Evolutionary conservation across 2,113 vertebrate genomes (phyloP).

Genomic region (Burhinus oedicnemus): DNA sequence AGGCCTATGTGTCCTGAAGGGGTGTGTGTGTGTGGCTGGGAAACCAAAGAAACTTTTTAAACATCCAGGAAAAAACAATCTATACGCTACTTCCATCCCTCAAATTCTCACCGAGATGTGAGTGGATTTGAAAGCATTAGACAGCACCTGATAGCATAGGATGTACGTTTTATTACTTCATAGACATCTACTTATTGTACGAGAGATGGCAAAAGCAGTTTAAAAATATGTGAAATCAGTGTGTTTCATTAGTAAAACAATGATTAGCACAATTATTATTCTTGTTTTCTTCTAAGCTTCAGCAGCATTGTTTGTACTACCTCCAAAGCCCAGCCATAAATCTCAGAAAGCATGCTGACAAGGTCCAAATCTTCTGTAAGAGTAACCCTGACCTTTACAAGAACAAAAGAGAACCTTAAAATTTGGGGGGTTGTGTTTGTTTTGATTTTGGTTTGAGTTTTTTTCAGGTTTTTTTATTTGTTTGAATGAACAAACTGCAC

Average conservation of each 20-base stretch:
- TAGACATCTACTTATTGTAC: neutral
- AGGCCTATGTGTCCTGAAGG: neutral
- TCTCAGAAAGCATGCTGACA: neutral
- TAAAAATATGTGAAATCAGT: neutral
- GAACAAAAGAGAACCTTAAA: neutral
- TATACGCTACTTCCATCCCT: neutral
- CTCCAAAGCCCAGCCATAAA: neutral
- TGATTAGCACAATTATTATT: neutral
- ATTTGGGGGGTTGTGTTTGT: rapidly evolving
- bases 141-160: neutral
- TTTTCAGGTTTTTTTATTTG: neutral
- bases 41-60: neutral
- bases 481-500: neutral
- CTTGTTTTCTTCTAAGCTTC: neutral
- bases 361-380: neutral
- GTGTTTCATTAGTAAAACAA: neutral
- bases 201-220: neutral
- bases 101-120: neutral
- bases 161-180: neutral
- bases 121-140: neutral
- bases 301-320: neutral
- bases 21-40: neutral
- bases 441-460: rapidly evolving
- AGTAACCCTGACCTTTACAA: neutral
- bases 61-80: neutral